phyloP scores from a whole-genome alignment of 2,113 vertebrate species.

The Tetrax tetrax region DNA sequence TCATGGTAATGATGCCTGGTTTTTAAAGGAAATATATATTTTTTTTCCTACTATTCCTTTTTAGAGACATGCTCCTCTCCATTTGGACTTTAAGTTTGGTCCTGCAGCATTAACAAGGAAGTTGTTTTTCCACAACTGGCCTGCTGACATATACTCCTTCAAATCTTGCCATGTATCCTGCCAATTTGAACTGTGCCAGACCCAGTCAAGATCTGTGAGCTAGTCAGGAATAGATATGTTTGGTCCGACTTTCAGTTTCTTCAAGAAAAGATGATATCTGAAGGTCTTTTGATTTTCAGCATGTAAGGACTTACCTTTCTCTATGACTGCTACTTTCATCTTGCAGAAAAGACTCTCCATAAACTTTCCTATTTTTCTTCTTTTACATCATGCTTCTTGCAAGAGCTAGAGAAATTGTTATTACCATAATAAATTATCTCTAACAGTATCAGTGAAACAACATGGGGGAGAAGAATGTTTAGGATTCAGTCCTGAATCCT shows the following conservation, averaged over 20 bases:
- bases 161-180: neutral
- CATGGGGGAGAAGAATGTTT: neutral
- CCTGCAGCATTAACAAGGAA: neutral
- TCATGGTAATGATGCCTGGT: no score
- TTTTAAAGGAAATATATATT: no score
- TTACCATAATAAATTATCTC: neutral
- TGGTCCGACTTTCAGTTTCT: neutral
- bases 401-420: neutral
- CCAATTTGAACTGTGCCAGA: neutral
- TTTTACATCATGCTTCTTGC: neutral
- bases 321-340: neutral
- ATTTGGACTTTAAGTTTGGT: neutral
- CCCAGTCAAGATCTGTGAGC: neutral
- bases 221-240: neutral
- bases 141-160: neutral
- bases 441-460: neutral
- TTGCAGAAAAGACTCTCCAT: neutral
- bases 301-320: neutral
- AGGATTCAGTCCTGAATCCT: neutral
- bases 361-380: neutral
- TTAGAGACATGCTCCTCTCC: no score
- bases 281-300: neutral
- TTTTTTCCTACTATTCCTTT: no score
- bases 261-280: neutral
- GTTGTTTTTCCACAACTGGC: neutral